Evolutionary conservation across 2,113 vertebrate genomes (phyloP).

Genomic region (Lepus timidus): DNA sequence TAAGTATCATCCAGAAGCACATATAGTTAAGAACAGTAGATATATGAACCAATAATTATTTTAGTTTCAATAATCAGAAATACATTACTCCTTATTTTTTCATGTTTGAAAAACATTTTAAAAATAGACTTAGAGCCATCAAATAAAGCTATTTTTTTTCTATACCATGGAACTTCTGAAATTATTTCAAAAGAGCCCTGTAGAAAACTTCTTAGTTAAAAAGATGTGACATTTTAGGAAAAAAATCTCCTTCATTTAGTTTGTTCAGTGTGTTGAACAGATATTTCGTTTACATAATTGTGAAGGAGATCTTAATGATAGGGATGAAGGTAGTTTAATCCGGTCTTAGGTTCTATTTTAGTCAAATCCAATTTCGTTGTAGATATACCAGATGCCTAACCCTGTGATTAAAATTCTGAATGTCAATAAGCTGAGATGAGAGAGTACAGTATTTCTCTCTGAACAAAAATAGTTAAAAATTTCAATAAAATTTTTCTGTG

Average conservation of each 20-base stretch:
- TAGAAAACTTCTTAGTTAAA: conserved; percentile 32
- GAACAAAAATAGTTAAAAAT: conserved; percentile 18
- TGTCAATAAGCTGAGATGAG: background rate
- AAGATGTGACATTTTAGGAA: conserved; percentile 19
- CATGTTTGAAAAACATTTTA: conserved; percentile 17
- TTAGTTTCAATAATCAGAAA: conserved; percentile 19
- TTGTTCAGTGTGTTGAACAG: conserved; percentile 35
- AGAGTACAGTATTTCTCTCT: conserved; percentile 23
- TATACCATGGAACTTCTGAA: background rate
- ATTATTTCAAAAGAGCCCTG: background rate
- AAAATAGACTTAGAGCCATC: background rate
- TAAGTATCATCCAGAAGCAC: background rate
- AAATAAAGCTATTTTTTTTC: conserved; percentile 48
- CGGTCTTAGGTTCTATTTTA: conserved; percentile 69
- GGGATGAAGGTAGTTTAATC: conserved; percentile 62
- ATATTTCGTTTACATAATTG: conserved; percentile 34
- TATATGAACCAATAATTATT: background rate
- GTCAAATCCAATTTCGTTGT: conserved; percentile 59
- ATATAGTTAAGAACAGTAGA: background rate
- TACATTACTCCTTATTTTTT: background rate
- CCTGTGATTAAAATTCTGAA: conserved; percentile 58
- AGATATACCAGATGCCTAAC: background rate
- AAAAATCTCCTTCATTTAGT: background rate
- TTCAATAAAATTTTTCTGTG: background rate
- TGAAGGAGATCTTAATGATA: conserved; percentile 52